A percentile compares a stretch with the other conserved stretches of the same genome.
Conservation (phyloP, 2,888 invertebrate species). For the Eristalis intricaria region DNA sequence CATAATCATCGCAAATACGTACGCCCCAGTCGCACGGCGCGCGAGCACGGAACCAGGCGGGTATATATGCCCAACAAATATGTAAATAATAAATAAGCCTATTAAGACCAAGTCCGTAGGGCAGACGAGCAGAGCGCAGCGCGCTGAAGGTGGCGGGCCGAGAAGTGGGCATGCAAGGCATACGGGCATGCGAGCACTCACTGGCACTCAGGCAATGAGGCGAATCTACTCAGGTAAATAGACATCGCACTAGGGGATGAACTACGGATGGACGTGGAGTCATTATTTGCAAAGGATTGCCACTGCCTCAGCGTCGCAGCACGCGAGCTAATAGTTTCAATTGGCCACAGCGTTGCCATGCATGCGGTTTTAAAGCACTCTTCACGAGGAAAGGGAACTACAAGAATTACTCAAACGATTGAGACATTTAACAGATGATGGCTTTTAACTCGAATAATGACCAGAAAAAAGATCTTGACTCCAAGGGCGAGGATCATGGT, state of each 20-base stretch:
- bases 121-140: background rate
- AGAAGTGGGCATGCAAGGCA: constrained; percentile 1
- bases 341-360: constrained; percentile 39
- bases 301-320: constrained; percentile 13
- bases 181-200: constrained; percentile 30
- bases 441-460: no score
- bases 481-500: no score
- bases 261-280: constrained; percentile 52
- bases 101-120: constrained; percentile 59
- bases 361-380: background rate
- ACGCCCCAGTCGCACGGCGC: constrained; percentile 7
- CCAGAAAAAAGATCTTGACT: no score
- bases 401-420: no score
- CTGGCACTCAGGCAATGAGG: constrained; percentile 55
- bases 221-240: constrained; percentile 68
- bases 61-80: constrained; percentile 60
- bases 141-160: constrained; percentile 12
- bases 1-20: constrained; percentile 57
- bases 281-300: constrained; percentile 58
- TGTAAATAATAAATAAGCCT: constrained; percentile 72
- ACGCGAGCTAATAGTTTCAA: constrained; percentile 45
- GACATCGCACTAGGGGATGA: constrained; percentile 59
- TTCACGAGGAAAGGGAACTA: background rate
- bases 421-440: no score
- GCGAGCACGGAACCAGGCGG: constrained; percentile 4